Percentiles rank a stretch among this genome's conserved stretches.
phyloP scores from a whole-genome alignment of 2,113 vertebrate genomes.

The Ctenodactylus gundi region DNA sequence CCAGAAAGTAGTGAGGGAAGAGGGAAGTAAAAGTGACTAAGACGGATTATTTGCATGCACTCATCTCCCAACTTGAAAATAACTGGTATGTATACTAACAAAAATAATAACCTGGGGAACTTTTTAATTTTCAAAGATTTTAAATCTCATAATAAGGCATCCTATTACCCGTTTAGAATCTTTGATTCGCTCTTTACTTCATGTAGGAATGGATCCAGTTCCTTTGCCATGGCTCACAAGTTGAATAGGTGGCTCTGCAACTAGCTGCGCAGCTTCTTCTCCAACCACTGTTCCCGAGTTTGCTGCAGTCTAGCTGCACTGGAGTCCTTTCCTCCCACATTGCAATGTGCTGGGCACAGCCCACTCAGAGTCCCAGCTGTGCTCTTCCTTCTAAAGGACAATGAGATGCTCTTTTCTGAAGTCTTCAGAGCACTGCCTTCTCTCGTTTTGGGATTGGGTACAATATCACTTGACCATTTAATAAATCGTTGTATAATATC shows the following conservation, averaged over 20 bases:
- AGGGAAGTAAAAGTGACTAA: no score
- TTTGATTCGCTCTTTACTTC: not conserved
- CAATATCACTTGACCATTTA: not conserved
- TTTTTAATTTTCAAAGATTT: no score
- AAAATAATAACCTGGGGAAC: no score
- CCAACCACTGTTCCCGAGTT: no score
- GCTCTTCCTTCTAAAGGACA: not conserved
- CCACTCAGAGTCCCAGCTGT: not conserved
- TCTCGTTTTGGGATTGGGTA: not conserved
- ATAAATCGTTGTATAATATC: no score
- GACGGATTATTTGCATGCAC: no score
- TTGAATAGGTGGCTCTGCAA: not conserved
- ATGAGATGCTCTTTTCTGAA: not conserved
- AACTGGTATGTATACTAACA: no score
- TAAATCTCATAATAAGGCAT: not conserved
- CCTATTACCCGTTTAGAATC: not conserved
- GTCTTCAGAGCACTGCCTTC: not conserved
- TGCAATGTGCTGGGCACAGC: not conserved
- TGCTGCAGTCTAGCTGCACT: not conserved
- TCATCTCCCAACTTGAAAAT: no score
- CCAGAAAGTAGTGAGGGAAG: no score
- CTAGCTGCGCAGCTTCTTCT: not conserved
- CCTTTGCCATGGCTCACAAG: not conserved
- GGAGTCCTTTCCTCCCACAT: no score
- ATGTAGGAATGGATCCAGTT: not conserved